These are phyloP conservation scores for Colius striatus DNA, from an alignment of 2,113 vertebrate genomes.

Conservation along the genomic window DNA sequence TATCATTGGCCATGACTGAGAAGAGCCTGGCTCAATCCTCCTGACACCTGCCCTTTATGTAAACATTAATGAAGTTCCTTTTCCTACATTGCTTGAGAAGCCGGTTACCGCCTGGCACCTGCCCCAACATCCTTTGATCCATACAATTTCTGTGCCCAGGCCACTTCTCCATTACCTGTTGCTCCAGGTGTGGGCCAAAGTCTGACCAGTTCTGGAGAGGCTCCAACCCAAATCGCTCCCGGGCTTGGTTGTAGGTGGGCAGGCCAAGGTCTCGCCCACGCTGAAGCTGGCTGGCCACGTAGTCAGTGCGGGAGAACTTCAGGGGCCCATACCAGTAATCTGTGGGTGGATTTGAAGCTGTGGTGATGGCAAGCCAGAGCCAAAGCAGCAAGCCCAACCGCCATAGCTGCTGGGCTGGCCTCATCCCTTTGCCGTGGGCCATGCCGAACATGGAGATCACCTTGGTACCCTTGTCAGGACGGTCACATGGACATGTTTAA, in stretches of 20 bases:
- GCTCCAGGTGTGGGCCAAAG: conserved; percentile 73
- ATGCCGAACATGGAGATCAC: neutral
- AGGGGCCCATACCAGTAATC: conserved; percentile 94
- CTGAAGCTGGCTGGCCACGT: conserved; percentile 86
- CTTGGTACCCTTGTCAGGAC: neutral
- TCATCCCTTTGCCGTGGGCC: neutral
- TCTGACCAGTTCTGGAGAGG: conserved; percentile 77
- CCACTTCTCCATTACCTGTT: conserved; percentile 42
- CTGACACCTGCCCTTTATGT: too few species aligned
- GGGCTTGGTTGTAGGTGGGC: conserved; percentile 82
- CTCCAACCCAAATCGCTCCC: conserved; percentile 74
- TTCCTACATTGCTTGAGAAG: neutral
- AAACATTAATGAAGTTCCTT: neutral
- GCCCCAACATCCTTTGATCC: neutral
- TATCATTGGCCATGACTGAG: too few species aligned
- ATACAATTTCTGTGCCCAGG: neutral
- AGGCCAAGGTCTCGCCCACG: conserved; percentile 91
- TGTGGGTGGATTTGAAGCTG: neutral
- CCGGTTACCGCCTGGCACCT: neutral
- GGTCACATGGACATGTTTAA: accelerated
- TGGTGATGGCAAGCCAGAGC: neutral
- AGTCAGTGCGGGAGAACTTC: conserved; percentile 86
- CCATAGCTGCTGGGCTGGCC: neutral
- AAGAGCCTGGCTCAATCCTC: too few species aligned
- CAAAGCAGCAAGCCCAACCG: neutral